These are phyloP conservation scores for Halocynthia aurantium DNA, from an alignment of 23 tunicate species.

Conservation along the genomic window DNA sequence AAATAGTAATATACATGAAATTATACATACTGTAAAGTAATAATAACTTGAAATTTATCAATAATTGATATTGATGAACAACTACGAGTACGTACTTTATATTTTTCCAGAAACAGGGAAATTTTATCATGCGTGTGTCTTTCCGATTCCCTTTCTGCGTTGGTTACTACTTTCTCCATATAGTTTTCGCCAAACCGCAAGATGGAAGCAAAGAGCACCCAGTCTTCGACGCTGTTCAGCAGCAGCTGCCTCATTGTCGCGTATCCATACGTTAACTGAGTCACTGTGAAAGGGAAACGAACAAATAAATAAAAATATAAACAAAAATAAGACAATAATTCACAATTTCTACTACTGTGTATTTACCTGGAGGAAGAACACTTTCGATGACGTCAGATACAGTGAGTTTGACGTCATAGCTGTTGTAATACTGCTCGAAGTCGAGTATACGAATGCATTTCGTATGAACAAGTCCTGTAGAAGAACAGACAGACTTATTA, in stretches of 20 bases:
- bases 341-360: neutral
- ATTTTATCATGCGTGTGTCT: conserved; percentile 15
- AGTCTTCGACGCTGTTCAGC: conserved; percentile 9
- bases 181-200: conserved; percentile 41
- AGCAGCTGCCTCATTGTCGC: conserved; percentile 9
- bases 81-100: conserved; percentile 10
- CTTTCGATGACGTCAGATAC: conserved; percentile 37
- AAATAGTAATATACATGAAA: neutral
- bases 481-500: neutral
- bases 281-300: neutral
- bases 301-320: neutral
- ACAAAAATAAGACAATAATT: neutral
- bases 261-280: conserved; percentile 1
- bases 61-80: neutral
- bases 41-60: neutral
- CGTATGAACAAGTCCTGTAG: conserved; percentile 55
- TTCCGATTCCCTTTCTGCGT: neutral
- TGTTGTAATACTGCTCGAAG: conserved; percentile 31
- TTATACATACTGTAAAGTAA: neutral
- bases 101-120: conserved; percentile 26
- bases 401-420: conserved; percentile 23
- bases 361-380: conserved; percentile 45
- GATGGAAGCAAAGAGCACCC: conserved; percentile 22
- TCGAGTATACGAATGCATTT: conserved; percentile 25
- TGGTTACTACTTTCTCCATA: neutral